Base-by-base conservation (phyloP, 2,797 vertebrate genomes). In the Malacoraja senta region DNA sequence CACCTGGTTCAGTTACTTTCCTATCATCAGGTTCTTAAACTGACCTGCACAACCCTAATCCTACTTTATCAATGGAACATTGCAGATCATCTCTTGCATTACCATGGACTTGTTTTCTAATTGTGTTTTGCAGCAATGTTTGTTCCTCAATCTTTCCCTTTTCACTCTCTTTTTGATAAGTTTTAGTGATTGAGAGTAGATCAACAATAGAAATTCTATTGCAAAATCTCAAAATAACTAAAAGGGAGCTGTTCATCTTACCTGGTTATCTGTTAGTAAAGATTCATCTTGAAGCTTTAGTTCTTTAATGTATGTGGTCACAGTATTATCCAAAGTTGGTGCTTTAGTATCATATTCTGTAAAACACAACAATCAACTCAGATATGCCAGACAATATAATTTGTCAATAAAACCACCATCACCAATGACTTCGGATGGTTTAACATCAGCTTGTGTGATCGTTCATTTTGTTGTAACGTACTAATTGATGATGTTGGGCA, bases 271-370 rank as follows among this genome's bases (percentile, higher is more conserved):
- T 91, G 96, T 95, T 77, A 95, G 94, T 72, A 95, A 94, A 78
- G 26, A 95, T 32, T 95, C 94, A n/a, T 93, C 94, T 93, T 94
- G 94, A 68, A 93, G 93, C 38, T 72, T 58, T 17, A 93, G 86
- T 94, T 97, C 96, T 1, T 95, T 94, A 19, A 94, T 94, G 93
- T 97, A 97, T 8, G 96, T 95, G 1, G 97, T 93, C 76, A 94
- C 95, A 3, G 98, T 98, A 96, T 97, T 96, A 91, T 96, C 96
- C 94, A 97, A 96, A 93, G 96, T 94, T 29, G 96, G 97, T 65
- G 95, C 94, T 93, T 96, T 97, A 94, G 97, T 95, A 58, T 96
- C 95, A 35, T 98, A 99, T 72, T 96, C 98, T 99, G 94, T 90
- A 94, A 94, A 74, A 94, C 94, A 93, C 0, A 74, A 92, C 38